Evolutionary conservation across 1,140 invertebrate genomes (phyloP).

Genomic region (Uloborus diversus): DNA sequence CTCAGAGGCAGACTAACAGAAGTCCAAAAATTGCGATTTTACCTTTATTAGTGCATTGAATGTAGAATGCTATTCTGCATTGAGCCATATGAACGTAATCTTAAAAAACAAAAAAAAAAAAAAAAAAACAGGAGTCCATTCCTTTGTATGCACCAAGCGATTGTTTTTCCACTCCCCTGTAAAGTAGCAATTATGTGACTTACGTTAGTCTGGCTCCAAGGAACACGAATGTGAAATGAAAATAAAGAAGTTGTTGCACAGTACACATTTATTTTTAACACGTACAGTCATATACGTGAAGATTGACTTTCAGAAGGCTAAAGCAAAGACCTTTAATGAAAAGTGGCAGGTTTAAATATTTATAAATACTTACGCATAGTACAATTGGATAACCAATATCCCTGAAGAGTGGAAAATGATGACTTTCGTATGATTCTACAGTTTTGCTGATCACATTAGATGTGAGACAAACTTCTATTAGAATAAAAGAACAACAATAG

Average conservation of each 20-base stretch:
- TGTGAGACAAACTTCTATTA: constrained; percentile 44
- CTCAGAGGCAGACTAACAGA: too few relatives aligned
- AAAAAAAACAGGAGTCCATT: too few relatives aligned
- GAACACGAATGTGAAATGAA: too few relatives aligned
- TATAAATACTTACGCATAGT: constrained; percentile 50
- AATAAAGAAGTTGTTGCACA: not conserved
- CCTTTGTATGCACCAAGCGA: too few relatives aligned
- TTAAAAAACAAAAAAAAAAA: too few relatives aligned
- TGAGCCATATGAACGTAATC: too few relatives aligned
- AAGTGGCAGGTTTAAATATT: not conserved
- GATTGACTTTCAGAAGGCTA: not conserved
- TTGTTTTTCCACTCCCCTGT: too few relatives aligned
- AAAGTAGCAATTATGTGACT: too few relatives aligned
- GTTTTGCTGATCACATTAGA: constrained; percentile 46
- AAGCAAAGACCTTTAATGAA: not conserved
- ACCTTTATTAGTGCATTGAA: too few relatives aligned
- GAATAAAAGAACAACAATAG: not conserved
- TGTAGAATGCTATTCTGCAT: too few relatives aligned
- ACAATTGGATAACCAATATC: constrained; percentile 29
- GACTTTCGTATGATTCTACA: constrained; percentile 36
- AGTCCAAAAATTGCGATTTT: too few relatives aligned
- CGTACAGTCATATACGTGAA: not conserved
- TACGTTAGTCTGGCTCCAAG: too few relatives aligned
- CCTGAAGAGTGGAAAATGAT: constrained; percentile 24
- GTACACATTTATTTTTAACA: not conserved